A percentile compares a stretch with the other conserved stretches of the same genome.
phyloP scores from a whole-genome alignment of 1,140 invertebrate genomes.

The Papilio aristodemus region DNA sequence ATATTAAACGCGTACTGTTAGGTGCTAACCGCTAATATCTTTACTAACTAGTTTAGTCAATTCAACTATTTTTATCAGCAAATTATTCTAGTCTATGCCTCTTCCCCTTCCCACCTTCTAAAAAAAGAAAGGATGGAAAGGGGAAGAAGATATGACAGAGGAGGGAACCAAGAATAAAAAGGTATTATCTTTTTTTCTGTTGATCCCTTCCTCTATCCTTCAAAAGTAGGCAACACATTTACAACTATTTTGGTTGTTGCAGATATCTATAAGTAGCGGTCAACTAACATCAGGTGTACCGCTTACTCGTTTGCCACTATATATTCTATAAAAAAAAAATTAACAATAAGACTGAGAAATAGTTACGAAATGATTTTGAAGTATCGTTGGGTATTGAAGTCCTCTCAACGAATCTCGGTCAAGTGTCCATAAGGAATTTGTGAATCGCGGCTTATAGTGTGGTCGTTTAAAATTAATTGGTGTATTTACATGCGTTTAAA shows the following conservation, averaged over 20 bases:
- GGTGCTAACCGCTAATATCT: constrained; percentile 55
- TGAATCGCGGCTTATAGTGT: background rate
- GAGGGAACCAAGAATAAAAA: too few species aligned
- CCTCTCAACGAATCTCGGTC: constrained; percentile 42
- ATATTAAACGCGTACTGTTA: constrained; percentile 49
- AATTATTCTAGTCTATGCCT: constrained; percentile 49
- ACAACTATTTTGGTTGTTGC: too few species aligned
- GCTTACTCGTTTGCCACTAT: too few species aligned
- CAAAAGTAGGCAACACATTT: too few species aligned
- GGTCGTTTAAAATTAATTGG: background rate
- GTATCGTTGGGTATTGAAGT: constrained; percentile 39
- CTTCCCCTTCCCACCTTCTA: too few species aligned
- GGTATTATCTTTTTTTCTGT: too few species aligned
- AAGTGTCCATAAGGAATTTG: constrained; percentile 42
- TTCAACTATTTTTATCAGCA: constrained; percentile 43
- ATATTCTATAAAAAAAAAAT: constrained; percentile 9
- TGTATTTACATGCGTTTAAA: background rate
- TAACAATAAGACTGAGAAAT: background rate
- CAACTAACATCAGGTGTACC: too few species aligned
- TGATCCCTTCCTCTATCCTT: too few species aligned
- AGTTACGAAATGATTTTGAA: constrained; percentile 2
- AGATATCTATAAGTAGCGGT: too few species aligned
- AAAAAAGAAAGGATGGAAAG: too few species aligned
- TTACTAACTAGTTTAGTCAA: constrained; percentile 43
- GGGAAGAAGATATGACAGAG: too few species aligned